Evolutionary conservation across 2,888 invertebrate species (phyloP), one percentile per base, ranked within the genome.

Genomic region (Neelides folsomi): DNA sequence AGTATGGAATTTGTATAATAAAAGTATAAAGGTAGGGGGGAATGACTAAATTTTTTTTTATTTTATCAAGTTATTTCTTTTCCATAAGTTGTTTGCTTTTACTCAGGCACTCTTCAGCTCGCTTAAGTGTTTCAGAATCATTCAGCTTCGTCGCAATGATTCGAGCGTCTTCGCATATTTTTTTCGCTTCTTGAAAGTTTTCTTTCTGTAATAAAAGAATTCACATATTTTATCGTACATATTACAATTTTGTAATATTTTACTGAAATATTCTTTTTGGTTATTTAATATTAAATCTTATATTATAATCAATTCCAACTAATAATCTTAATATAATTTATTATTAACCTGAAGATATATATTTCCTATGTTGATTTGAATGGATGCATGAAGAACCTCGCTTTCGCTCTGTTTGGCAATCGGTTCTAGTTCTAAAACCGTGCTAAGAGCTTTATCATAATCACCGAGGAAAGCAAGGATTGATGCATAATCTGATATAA

Each of bases 301-400:
- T n/a, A n/a, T n/a, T n/a, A n/a, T n/a, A n/a, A n/a, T n/a, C n/a
- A n/a, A n/a, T n/a, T n/a, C n/a, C 38, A 48, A 36, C 20, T 34
- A 16, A 19, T n/a, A 20, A 19, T 12, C 9, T 40, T n/a, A 48
- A 19, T 27, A 9, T 13, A 34, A 6, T 5, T 18, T n/a, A 8
- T 41, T 36, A 38, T 9, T 41, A 52, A 60, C 62, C 60, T 60
- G 60, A 12, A 62, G 40, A 43, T 61, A 54, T 36, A 64, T 18
- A 42, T 59, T 64, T 20, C 61, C 64, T 8, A 56, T 56, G 49
- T 61, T 64, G 7, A 64, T 54, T 42, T 50, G 47, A 20, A 64
- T 55, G 1, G 56, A 57, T 9, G 60, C 55, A 46, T 59, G 57
- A 9, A 64, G 42, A 44, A 50, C 36, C 12, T 54, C 52, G 42